Evolutionary conservation across 2,888 invertebrate species (phyloP), one percentile per base, ranked within the genome.

Genomic region (Epistrophe eligans): DNA sequence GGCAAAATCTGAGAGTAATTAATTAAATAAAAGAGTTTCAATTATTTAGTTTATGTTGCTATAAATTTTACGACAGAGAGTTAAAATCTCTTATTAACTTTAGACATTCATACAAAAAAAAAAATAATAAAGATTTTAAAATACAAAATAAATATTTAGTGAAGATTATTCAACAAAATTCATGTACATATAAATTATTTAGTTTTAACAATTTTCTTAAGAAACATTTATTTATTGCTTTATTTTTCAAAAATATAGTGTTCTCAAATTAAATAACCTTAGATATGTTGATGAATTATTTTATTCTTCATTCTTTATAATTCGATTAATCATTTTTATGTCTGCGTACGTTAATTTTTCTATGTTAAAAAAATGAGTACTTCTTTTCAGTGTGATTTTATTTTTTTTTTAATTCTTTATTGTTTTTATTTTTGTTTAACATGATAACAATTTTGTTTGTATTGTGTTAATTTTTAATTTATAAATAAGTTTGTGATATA

Each of bases 401-500:
- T 35, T 58, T 35, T 3, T 62, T 71, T 28, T 15, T 38, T 60
- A 11, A 8, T 55, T 32, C 11, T 70, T 77, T 57, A 52, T 43
- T 55, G 2, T 35, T 43, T 67, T 45, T 4, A 9, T 52, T 13
- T 43, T 35, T 48, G 13, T 40, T 74, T n/a, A 24, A 57, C 70
- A 24, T 73, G 60, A 19, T 45, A 60, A 64, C 35, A 73, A 71
- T 67, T 70, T 45, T 79, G 17, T 66, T 35, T 38, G 13, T 32
- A 35, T 50, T 35, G 48, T 67, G 67, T 48, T 64, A 5, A 64
- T 45, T 64, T 64, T 28, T 11, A 24, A 77, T 73, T 76, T 77
- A 82, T 82, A 85, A 82, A 79, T 79, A 79, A 82, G 77, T 85
- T 80, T 88, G 82, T 84, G 82, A 84, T 70, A 77, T 58, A 77